These are phyloP conservation scores for Eulemur rubriventer DNA, from an alignment of 2,797 vertebrate genomes.

Conservation along the genomic window DNA sequence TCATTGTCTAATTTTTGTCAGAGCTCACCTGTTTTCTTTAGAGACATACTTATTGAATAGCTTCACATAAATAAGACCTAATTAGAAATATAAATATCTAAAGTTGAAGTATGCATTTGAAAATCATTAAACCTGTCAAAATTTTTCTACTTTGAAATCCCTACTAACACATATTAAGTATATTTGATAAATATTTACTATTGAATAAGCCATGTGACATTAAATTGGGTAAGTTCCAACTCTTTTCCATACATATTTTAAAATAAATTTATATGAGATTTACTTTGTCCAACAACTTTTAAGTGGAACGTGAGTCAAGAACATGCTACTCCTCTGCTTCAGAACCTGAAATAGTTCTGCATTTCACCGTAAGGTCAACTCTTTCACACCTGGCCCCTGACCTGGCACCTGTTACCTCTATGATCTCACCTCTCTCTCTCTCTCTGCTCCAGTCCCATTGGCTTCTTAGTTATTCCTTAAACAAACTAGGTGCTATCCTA, in stretches of 20 bases:
- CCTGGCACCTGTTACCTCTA: not conserved
- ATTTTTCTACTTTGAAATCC: not conserved
- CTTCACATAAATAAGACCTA: not conserved
- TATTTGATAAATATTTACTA: not conserved
- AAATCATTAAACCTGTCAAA: not conserved
- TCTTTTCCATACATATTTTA: not conserved
- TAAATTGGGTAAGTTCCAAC: not conserved
- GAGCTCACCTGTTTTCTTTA: not conserved
- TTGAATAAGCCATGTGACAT: not conserved
- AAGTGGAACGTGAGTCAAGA: not conserved
- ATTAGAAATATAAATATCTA: not conserved
- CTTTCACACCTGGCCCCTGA: not conserved
- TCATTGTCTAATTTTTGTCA: not conserved
- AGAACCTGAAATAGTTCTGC: not conserved
- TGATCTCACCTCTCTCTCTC: not conserved
- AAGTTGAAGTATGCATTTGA: not conserved
- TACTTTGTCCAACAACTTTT: not conserved
- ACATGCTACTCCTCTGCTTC: not conserved
- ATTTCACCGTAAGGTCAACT: not conserved
- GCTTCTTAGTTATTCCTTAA: not conserved
- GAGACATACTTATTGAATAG: not conserved
- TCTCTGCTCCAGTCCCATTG: not conserved
- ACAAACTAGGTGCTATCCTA: not conserved
- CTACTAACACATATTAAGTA: not conserved
- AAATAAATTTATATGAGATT: not conserved